Conservation (phyloP, 2,797 vertebrate species). For the Sebastes hopkinsi region DNA sequence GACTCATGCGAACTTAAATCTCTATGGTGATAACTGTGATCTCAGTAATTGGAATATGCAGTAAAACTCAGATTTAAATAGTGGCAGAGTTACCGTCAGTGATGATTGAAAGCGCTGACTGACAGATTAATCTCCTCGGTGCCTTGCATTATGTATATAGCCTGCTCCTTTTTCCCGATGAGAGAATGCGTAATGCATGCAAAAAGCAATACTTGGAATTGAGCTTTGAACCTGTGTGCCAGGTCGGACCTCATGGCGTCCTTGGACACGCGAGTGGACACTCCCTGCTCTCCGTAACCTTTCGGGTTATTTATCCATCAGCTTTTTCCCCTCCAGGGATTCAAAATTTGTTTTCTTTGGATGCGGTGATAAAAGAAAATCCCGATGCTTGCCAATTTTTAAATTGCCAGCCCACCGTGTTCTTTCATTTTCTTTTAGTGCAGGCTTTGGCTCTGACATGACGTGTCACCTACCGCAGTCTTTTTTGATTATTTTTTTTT, state of each 20-base stretch:
- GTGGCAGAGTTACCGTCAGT: conserved; percentile 29
- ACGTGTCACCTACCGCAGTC: conserved; percentile 46
- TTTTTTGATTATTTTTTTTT: conserved; percentile 36
- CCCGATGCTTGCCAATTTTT: conserved; percentile 38
- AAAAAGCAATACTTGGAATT: conserved; percentile 7
- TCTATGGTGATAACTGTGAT: conserved; percentile 45
- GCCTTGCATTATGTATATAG: conserved; percentile 34
- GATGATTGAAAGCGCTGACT: conserved; percentile 57
- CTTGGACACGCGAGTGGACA: neutral
- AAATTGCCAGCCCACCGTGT: conserved; percentile 33
- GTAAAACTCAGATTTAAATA: conserved; percentile 63
- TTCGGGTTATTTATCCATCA: conserved; percentile 19
- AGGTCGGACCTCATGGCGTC: conserved; percentile 5
- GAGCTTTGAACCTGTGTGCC: neutral
- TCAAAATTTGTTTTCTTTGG: conserved; percentile 33
- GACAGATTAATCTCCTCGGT: conserved; percentile 51
- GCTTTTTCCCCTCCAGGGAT: conserved; percentile 13
- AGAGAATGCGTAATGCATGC: conserved; percentile 23
- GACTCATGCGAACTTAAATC: conserved; percentile 40
- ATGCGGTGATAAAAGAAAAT: conserved; percentile 45
- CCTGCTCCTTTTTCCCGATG: neutral
- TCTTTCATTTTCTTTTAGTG: conserved; percentile 49
- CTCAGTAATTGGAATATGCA: conserved; percentile 63
- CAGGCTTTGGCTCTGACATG: conserved; percentile 45
- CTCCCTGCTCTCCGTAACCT: neutral